Conservation (phyloP, 2,888 invertebrate genomes). For the Oscheius sp. region DNA sequence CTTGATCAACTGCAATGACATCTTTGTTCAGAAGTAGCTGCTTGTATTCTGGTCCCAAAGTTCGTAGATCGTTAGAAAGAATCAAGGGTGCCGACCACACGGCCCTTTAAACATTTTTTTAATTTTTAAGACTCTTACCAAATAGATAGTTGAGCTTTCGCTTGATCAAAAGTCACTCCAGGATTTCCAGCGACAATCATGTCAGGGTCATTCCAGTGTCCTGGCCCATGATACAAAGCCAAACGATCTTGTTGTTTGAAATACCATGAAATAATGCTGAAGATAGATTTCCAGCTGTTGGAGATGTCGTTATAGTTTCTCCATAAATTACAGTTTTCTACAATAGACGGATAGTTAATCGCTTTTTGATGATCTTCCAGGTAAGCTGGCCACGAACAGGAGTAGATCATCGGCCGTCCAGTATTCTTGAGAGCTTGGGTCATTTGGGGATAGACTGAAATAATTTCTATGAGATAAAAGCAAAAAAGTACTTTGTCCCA, state of each 20-base stretch:
- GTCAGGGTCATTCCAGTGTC: slow-evolving; percentile 73
- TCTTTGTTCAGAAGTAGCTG: slow-evolving; percentile 58
- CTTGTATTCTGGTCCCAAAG: slow-evolving; percentile 39
- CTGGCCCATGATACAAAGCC: slow-evolving; percentile 71
- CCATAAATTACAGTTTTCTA: slow-evolving; percentile 72
- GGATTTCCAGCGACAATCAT: slow-evolving; percentile 61
- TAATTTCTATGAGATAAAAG: background rate
- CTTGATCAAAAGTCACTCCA: slow-evolving; percentile 17
- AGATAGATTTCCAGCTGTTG: slow-evolving; percentile 69
- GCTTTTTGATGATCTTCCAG: slow-evolving; percentile 32
- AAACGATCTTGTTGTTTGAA: slow-evolving; percentile 71
- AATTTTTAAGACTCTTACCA: background rate
- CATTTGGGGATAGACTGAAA: slow-evolving; percentile 87
- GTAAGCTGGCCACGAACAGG: slow-evolving; percentile 98
- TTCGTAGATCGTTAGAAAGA: slow-evolving; percentile 36
- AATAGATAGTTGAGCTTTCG: slow-evolving; percentile 4
- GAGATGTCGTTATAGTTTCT: slow-evolving; percentile 73
- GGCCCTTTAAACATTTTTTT: background rate
- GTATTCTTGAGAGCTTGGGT: slow-evolving; percentile 87
- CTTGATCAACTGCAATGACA: slow-evolving; percentile 68
- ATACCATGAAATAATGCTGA: slow-evolving; percentile 71
- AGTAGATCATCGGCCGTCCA: slow-evolving; percentile 91
- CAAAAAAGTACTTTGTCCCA: too few species aligned
- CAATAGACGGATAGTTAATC: slow-evolving; percentile 70
- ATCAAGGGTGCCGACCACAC: slow-evolving; percentile 32